Evolutionary conservation across 2,797 vertebrate genomes (phyloP).

Genomic region (Arremon aurantiirostris): DNA sequence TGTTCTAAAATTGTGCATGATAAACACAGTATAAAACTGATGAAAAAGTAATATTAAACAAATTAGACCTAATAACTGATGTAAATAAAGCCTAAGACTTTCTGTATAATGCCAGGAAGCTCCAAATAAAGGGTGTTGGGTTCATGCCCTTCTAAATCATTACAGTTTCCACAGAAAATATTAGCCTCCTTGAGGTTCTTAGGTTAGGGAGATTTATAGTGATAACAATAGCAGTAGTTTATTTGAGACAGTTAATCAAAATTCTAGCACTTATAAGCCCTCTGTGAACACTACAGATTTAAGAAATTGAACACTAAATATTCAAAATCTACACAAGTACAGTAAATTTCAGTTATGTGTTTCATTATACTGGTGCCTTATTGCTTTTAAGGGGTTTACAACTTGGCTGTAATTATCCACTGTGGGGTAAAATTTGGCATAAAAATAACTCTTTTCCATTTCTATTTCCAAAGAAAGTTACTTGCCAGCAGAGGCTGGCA

Average conservation of each 20-base stretch:
- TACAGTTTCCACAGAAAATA: constrained; percentile 28
- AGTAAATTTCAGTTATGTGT: constrained; percentile 67
- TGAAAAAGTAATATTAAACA: constrained; percentile 15
- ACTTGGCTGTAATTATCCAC: constrained; percentile 9
- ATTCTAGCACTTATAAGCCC: constrained; percentile 60
- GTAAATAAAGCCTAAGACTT: not conserved
- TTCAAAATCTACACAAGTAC: constrained; percentile 37
- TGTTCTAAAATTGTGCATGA: not conserved
- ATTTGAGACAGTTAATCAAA: constrained; percentile 65
- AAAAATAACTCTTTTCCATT: constrained; percentile 52
- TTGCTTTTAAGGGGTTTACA: constrained; percentile 36
- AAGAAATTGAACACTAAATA: constrained; percentile 38
- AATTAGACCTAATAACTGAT: not conserved
- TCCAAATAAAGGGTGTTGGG: not conserved
- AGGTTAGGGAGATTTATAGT: constrained; percentile 16
- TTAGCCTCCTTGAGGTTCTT: not conserved
- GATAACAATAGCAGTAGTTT: constrained; percentile 59
- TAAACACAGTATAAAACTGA: not conserved
- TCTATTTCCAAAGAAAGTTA: constrained; percentile 50
- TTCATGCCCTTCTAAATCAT: constrained; percentile 15
- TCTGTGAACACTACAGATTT: constrained; percentile 51
- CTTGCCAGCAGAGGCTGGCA: constrained; percentile 10
- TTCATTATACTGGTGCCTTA: constrained; percentile 58
- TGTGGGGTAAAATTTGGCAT: constrained; percentile 23
- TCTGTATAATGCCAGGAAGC: constrained; percentile 16